Conservation (phyloP, 2,113 vertebrate genomes). For the Festucalex cinctus region DNA sequence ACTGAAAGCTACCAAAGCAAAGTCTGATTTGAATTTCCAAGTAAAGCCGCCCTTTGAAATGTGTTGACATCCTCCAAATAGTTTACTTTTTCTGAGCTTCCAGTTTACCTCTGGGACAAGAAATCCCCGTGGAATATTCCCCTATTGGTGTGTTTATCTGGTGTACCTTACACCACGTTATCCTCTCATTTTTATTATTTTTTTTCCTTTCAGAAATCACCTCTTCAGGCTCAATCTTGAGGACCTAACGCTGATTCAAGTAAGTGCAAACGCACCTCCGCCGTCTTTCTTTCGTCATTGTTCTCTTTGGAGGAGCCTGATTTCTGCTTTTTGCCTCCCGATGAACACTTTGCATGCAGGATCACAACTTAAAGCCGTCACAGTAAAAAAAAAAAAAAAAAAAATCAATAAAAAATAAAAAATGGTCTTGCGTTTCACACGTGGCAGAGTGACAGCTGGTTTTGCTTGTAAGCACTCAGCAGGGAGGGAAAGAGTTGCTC, state of each 20-base stretch:
- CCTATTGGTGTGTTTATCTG: neutral
- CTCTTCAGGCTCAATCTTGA: slow-evolving; percentile 88
- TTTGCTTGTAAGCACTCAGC: slow-evolving; percentile 1
- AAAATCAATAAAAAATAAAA: no score
- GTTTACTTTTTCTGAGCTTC: slow-evolving; percentile 2
- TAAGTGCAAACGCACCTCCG: slow-evolving; percentile 45
- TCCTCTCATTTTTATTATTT: no score
- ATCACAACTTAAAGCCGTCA: slow-evolving; percentile 38
- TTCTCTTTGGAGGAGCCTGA: neutral
- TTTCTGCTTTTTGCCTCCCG: slow-evolving; percentile 20
- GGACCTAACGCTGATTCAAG: slow-evolving; percentile 83
- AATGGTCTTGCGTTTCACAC: slow-evolving; percentile 41
- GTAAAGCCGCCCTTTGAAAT: neutral
- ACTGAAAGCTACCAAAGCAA: neutral
- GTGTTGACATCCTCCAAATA: neutral
- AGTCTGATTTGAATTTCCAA: slow-evolving; percentile 1
- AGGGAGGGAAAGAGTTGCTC: slow-evolving; percentile 17
- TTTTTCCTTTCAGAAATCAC: slow-evolving; percentile 81
- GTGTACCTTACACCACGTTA: slow-evolving; percentile 9
- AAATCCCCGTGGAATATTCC: neutral
- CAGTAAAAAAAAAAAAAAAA: no score
- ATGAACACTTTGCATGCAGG: slow-evolving; percentile 7
- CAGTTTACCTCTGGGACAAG: neutral
- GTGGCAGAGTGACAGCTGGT: slow-evolving; percentile 15
- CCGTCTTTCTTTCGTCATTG: neutral